These are phyloP conservation scores for Ligdia adustata DNA, from an alignment of 2,888 invertebrate species.

Conservation along the genomic window DNA sequence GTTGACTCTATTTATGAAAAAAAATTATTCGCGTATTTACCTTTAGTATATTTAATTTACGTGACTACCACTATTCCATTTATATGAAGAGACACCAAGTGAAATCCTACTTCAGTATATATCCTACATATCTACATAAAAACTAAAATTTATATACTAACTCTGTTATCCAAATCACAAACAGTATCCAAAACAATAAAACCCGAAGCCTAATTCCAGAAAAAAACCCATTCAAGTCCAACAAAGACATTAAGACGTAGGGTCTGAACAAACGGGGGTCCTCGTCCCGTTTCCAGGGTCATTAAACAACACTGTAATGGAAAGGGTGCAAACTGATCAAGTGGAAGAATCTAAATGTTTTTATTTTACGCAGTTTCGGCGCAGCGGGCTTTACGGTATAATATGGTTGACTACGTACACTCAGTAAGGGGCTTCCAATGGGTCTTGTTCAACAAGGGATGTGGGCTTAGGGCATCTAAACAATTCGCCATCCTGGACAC, in stretches of 20 bases:
- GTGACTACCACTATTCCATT: too few relatives aligned
- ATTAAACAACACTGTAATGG: conserved; percentile 75
- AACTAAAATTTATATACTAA: too few relatives aligned
- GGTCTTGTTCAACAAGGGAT: too few relatives aligned
- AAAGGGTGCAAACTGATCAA: conserved; percentile 76
- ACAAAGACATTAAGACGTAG: conserved; percentile 20
- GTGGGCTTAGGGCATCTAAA: too few relatives aligned
- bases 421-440: too few relatives aligned
- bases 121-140: too few relatives aligned
- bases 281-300: conserved; percentile 53
- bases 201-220: conserved; percentile 7
- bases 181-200: conserved; percentile 13
- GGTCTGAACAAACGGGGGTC: conserved; percentile 18
- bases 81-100: too few relatives aligned
- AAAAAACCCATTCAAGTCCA: conserved; percentile 13
- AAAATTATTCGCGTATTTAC: too few relatives aligned
- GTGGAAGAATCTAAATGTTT: conserved; percentile 75
- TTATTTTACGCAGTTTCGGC: conserved; percentile 59
- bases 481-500: too few relatives aligned
- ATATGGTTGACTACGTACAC: not conserved
- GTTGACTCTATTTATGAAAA: too few relatives aligned
- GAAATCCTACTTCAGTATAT: too few relatives aligned
- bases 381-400: conserved; percentile 28
- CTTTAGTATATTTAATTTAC: too few relatives aligned
- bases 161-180: not conserved